Base-by-base conservation (phyloP, 2,888 invertebrate species). In the Prosopocoilus inquinatus region DNA sequence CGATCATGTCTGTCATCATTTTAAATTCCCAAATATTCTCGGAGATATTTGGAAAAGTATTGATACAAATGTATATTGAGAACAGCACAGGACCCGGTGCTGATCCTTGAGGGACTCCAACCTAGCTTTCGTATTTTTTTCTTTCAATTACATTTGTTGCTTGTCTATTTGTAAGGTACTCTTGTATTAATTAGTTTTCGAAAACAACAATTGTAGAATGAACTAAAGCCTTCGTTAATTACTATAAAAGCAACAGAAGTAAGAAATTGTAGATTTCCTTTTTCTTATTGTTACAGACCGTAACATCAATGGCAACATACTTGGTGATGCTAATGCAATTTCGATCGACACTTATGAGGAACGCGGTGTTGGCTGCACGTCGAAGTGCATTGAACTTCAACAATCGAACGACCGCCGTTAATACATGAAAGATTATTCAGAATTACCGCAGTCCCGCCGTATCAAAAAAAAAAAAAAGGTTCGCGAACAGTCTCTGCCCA, bases 261-360 rank as follows among this genome's bases (percentile, higher is more conserved):
- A 34, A n/a, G 38, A 38, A 43, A 43, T 34, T 35, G 34, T 1
- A 34, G n/a, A 33, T 44, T 9, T 47, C 16, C 32, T 12, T 47
- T 2, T 12, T 39, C 20, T 58, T 55, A 51, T 57, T 60, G 60
- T 79, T 78, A 41, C 78, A 87, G 87, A 87, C 87, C 48, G 78
- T 88, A 33, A 85, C 88, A 1, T 87, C 84, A 65, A 87, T 88
- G 82, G 86, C 85, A 1, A 88, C 88, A 0, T 89, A 88, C 71
- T 73, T 88, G 61, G 87, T 89, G 7, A 88, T 89, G 53, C 67
- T 89, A 65, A 83, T 89, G 80, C 88, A 89, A 73, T 88, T 89
- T 68, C 86, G 88, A 63, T 74, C 87, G 39, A 86, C 87, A 0
- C 74, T 86, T 1, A 76, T 83, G 38, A 77, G 85, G 36, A 84